Conservation (phyloP, 2,797 vertebrate species). For the Sebastes minor region DNA sequence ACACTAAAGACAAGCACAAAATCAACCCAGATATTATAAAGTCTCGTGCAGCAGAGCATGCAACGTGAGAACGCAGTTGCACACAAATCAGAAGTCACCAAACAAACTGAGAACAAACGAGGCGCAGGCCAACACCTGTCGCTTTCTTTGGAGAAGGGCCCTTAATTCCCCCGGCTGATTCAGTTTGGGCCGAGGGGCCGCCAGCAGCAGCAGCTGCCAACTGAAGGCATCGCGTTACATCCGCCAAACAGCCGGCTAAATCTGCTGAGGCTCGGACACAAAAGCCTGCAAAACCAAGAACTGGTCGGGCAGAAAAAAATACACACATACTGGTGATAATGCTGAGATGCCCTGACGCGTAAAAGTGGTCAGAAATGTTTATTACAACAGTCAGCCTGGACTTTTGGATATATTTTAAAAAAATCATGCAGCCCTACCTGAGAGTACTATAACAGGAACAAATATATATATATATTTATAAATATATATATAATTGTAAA, state of each 20-base stretch:
- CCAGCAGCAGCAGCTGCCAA: slow-evolving; percentile 88
- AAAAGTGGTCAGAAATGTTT: neutral
- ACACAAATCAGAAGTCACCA: slow-evolving; percentile 71
- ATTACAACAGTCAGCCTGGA: too few relatives aligned
- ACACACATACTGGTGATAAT: rapidly evolving
- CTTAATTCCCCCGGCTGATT: slow-evolving; percentile 85
- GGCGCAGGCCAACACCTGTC: slow-evolving; percentile 90
- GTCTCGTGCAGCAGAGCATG: slow-evolving; percentile 5
- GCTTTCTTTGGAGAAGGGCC: slow-evolving; percentile 85
- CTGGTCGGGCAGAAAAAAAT: slow-evolving; percentile 34
- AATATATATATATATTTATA: too few relatives aligned
- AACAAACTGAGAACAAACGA: slow-evolving; percentile 83
- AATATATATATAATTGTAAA: too few relatives aligned
- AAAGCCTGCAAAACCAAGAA: neutral
- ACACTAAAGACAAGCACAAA: neutral
- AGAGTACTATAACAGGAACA: neutral
- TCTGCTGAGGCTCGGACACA: slow-evolving; percentile 60
- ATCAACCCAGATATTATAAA: neutral
- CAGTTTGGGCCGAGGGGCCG: slow-evolving; percentile 77
- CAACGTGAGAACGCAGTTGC: slow-evolving; percentile 53
- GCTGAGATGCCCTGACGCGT: neutral
- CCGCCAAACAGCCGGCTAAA: slow-evolving; percentile 73
- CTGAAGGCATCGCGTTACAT: slow-evolving; percentile 90
- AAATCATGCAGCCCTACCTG: too few relatives aligned
- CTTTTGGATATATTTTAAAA: too few relatives aligned